Evolutionary conservation across 2,113 vertebrate genomes (phyloP), one percentile per base, ranked within the genome.

Genomic region (Centropus unirufus): DNA sequence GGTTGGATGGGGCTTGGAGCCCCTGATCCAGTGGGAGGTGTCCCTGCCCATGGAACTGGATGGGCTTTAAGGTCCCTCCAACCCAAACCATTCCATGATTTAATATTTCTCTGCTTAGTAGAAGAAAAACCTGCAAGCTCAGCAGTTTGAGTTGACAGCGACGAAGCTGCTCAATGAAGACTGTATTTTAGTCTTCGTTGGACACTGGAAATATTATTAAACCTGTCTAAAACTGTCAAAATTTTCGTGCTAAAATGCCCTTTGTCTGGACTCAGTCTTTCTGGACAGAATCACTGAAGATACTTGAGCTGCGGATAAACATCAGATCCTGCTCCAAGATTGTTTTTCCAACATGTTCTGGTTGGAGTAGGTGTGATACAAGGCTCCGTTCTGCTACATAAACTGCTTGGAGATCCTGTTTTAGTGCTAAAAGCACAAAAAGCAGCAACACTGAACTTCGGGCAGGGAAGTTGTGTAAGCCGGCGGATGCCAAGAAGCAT

Each of bases 321-420:
- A 70, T 42, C 34, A 93, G 88, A 47, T 66, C 47, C 32, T 88
- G 68, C 59, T 92, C 83, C 58, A 88, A 90, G 84, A 82, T 82
- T 34, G 68, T 58, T 90, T 90, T 92, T 34, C 85, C 63, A 75
- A 86, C 68, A 73, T 83, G 55, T 26, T 90, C 46, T 85, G 42
- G 18, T 66, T 96, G 82, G 79, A 92, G 67, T 88, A 93, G 90
- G 83, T 96, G 90, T 93, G 88, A 75, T 80, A 39, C 11, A 73
- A 90, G 82, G 75, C 83, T 90, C 90, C 46, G 90, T 94, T 77
- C 27, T 90, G 59, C 85, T 88, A 2, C 55, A 24, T 42, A 74
- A 88, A 67, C 67, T 63, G 39, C 59, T 83, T 62, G 54, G 63
- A 88, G 73, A 86, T 70, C 93, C 20, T 81, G 2, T 5, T 76